Base-by-base conservation (phyloP, 2,113 vertebrate species). In the Raja brachyura region DNA sequence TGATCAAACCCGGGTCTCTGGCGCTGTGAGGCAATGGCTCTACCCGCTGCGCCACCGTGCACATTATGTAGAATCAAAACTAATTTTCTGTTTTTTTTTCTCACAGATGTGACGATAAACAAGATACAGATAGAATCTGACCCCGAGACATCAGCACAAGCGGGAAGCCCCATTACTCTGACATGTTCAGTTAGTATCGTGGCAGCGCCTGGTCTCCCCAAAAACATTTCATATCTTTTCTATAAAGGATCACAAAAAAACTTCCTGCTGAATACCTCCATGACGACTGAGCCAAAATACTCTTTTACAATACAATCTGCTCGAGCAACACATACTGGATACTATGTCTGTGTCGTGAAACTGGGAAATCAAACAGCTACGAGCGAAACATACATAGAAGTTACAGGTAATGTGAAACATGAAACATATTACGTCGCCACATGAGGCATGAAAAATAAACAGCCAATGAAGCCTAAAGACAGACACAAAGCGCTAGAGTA, bases 31-130 rank as follows among this genome's bases (percentile, higher is more conserved):
- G 39, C 39, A 48, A 3, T 3, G 39, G 39, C 39, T 48, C 39
- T 48, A 48, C 39, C 39, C 2, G 39, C 39, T 48, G 39, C 39
- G 39, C 39, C 2, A 48, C 39, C 2, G 39, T 48, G 39, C 39
- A 48, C 39, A 3, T 48, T 48, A 48, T 48, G 39, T 48, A 48
- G 39, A 88, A 61, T 86, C 25, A 18, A 88, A 31, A 11, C 56
- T 88, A 63, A 90, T 86, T 85, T 85, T 85, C 20, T 86, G 54
- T 66, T 33, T 68, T 48, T 90, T 56, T 31, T 86, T 33, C 85
- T 83, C 13, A 66, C 61, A 90, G 85, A 5, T 31, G 59, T 61
- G 59, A 8, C 13, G 31, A 63, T 90, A 61, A 66, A 13, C 85
- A 66, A 0, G 8, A 11, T n/a, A 33, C 4, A 66, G 18, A 66